Base-by-base conservation (phyloP, 2,797 vertebrate species). In the Thalassophryne amazonica region DNA sequence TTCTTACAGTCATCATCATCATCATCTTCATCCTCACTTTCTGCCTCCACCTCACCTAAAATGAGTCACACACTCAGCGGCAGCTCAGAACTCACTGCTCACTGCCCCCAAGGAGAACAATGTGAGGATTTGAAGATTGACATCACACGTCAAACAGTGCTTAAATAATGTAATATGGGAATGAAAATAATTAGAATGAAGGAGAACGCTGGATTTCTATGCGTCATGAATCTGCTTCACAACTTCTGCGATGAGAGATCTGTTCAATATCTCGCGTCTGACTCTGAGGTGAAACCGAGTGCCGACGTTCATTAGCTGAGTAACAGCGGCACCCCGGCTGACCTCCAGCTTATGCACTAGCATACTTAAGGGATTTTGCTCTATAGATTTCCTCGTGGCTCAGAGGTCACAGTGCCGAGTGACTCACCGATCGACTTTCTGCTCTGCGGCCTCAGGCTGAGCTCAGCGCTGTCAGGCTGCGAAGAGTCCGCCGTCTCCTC, bases 1-100 rank as follows among this genome's bases (percentile, higher is more conserved):
- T 99, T 99, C 85, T 99, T 99, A 88, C 93, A 94, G 69, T 99
- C 91, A 0, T 92, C 96, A 13, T 98, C 96, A 2, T 99, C 94
- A 0, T 98, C 93, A 1, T 99, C 95, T 0, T 95, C 95, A 0
- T 97, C 93, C 3, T 99, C 97, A 2, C 95, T 99, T 37, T 99
- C 96, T 0, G 94, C 93, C 5, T 99, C 95, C 22, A 93, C 93
- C 68, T 99, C 95, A 23, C 94, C 97, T 98, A 81, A 29, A 78
- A 77, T 6, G 15, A 40, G 38, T 16, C 17, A 37, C 16, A 45
- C n/a, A 28, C 19, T 25, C 2, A 4, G 23, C 21, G 8, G 28
- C 16, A 36, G 6, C 17, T 3, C 12, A 45, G 14, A 1, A 19
- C n/a, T 39, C 18, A n/a, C 33, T 34, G 4, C 6, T 8, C 3